Base-by-base conservation (phyloP, 2,888 invertebrate species). In the Venusia cambrica region DNA sequence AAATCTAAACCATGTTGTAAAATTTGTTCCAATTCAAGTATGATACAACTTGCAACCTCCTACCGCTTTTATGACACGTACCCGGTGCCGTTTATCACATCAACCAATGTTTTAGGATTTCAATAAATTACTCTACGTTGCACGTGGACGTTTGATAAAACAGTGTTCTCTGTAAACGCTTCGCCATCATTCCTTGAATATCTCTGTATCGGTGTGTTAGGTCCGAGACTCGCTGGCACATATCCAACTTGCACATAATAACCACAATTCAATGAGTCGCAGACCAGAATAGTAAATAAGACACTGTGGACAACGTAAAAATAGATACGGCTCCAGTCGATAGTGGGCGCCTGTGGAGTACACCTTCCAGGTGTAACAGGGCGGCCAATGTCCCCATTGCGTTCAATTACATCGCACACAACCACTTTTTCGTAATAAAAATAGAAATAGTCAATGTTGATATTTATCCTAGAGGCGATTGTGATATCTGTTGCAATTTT, bases 261-360 rank as follows among this genome's bases (percentile, higher is more conserved):
- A 84, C 84, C 81, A 85, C 87, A 84, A 85, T 87, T 85, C 85
- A 87, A 87, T 85, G 85, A 85, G 85, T 78, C 79, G 80, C 80
- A 73, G 80, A 81, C 87, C 75, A 83, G 85, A 87, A 85, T 85
- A 87, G 87, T 85, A 81, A 87, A 85, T 84, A 85, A 87, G 81
- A 84, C 83, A 83, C 78, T 79, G 80, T 80, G 73, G 79, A 73
- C 73, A 61, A 73, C 66, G 68, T 87, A 85, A 80, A 87, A 84
- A 87, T 87, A 87, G 85, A 74, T 58, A 66, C 67, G 64, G 73
- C 72, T 84, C 84, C 84, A 85, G 85, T 81, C 68, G 75, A 71
- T 67, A 68, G 74, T 69, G 60, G 60, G 65, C 71, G 67, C 70
- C 65, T 69, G 73, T 73, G 68, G 69, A 67, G 58, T 80, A 76